Evolutionary conservation across 2,888 invertebrate species (phyloP).

Genomic region (Watsonalla cultraria): DNA sequence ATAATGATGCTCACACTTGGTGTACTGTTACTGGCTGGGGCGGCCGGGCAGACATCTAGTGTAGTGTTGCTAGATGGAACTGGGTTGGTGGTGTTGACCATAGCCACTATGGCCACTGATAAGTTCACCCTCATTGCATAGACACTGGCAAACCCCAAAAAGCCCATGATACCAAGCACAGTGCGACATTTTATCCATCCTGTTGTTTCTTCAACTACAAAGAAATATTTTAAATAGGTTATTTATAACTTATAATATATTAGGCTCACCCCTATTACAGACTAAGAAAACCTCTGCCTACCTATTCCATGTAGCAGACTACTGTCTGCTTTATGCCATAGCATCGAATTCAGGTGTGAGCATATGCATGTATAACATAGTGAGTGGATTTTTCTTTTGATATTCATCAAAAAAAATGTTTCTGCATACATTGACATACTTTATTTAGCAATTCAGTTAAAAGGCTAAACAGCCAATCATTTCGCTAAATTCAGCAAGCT

Average conservation of each 20-base stretch:
- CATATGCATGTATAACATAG: not conserved
- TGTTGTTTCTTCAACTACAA: conserved; percentile 78
- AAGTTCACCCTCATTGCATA: conserved; percentile 95
- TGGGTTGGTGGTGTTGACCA: conserved; percentile 89
- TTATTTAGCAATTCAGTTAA: too few species aligned
- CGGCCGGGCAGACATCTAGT: conserved; percentile 80
- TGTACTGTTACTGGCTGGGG: conserved; percentile 59
- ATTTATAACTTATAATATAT: too few species aligned
- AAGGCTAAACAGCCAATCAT: too few species aligned
- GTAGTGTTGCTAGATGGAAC: conserved; percentile 74
- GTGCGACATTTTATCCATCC: conserved; percentile 86
- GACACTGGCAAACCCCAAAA: conserved; percentile 92
- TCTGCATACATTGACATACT: too few species aligned
- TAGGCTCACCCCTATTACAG: too few species aligned
- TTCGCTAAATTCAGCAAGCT: too few species aligned
- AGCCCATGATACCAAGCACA: conserved; percentile 89
- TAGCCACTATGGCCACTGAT: conserved; percentile 96
- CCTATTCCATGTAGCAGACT: too few species aligned
- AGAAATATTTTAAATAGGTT: conserved; percentile 3
- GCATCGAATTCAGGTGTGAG: too few species aligned
- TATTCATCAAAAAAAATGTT: too few species aligned
- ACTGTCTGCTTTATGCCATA: too few species aligned
- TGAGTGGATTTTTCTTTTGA: too few species aligned
- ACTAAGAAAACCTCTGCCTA: too few species aligned
- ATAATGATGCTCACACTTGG: conserved; percentile 41